phyloP scores from a whole-genome alignment of 92 coral and sea anemone genomes.

The Umimayanthus kanabou region DNA sequence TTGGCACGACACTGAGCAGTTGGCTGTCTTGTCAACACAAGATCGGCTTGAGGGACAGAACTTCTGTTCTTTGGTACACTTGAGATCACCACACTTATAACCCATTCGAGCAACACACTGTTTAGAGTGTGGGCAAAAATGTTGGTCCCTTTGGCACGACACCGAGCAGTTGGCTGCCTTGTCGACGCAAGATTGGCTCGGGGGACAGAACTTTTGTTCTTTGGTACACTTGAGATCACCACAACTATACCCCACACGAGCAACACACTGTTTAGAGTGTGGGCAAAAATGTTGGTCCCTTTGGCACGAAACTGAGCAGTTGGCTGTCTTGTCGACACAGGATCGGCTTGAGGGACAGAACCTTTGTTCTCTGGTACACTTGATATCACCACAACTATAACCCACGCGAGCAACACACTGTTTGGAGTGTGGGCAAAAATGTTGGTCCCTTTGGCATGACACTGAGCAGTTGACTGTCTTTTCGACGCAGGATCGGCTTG shows the following conservation, averaged over 20 bases:
- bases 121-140: not conserved
- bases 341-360: no score
- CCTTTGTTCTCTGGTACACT: no score
- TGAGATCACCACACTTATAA: not conserved
- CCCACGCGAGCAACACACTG: no score
- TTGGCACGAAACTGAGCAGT: no score
- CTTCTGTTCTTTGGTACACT: not conserved
- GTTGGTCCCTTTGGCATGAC: no score
- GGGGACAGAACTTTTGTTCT: not conserved
- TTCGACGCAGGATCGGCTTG: not conserved
- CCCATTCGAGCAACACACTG: not conserved
- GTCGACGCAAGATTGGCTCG: not conserved
- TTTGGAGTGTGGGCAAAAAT: no score
- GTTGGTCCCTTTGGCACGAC: not conserved
- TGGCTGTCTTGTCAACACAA: not conserved
- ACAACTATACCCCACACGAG: not conserved
- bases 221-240: not conserved
- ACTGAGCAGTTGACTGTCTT: not conserved
- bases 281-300: not conserved
- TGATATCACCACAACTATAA: no score
- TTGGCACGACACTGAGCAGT: no score
- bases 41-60: not conserved
- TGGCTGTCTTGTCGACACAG: no score
- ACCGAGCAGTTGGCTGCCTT: not conserved
- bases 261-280: not conserved